Evolutionary conservation across 2,888 invertebrate genomes (phyloP), one percentile per base, ranked within the genome.

Genomic region (Chrysolina americana): DNA sequence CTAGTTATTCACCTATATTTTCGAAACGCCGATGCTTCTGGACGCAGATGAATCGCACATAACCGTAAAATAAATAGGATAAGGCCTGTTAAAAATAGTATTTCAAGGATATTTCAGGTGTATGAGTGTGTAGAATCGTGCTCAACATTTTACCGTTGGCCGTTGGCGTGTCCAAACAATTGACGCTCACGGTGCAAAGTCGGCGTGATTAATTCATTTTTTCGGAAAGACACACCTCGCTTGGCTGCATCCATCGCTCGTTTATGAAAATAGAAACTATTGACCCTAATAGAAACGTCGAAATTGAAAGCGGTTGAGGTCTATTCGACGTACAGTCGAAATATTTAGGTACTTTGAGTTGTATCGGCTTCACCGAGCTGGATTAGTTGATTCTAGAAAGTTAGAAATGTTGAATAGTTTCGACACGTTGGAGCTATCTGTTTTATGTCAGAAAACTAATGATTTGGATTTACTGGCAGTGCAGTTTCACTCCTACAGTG

Each of bases 41-140:
- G 74, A 66, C 79, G 72, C 79, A 80, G 80, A 78, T 80, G 77
- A 79, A 76, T 75, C 66, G 69, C 56, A 66, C 77, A 53, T 50
- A 21, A 65, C 41, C 50, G 53, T 53, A 23, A 23, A 28, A 50
- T 50, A 79, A 83, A 81, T 83, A 80, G 83, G 81, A 79, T 83
- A 82, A 83, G 83, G 82, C 78, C 81, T 76, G 73, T 78, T 83
- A 84, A 82, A 82, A 84, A 84, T 84, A 84, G 81, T 65, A 65
- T 70, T 23, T 79, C 84, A 84, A 84, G 84, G 84, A 80, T 68
- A 41, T 41, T 73, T 81, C 83, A 83, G 82, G 83, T 83, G 81
- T 68, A 21, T 41, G 23, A 28, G 81, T 28, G n/a, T 41, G 41
- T 48, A 50, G 21, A 65, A 48, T 68, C 41, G 53, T 53, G 56